phyloP scores from a whole-genome alignment of 2,113 vertebrate species.

The Vicugna pacos region DNA sequence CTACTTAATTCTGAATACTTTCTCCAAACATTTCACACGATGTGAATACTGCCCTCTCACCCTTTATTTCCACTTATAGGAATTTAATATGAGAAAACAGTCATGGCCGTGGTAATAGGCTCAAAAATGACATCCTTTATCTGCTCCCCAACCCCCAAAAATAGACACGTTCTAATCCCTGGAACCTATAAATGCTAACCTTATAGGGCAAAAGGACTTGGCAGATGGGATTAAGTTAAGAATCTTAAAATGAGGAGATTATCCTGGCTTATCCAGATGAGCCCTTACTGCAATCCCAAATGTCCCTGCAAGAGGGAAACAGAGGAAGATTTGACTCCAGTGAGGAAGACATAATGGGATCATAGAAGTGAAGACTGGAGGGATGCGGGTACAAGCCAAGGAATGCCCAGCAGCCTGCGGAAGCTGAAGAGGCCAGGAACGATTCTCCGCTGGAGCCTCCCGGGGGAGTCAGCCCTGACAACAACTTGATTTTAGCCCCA shows the following conservation, averaged over 20 bases:
- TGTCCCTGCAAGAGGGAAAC: neutral
- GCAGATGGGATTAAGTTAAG: neutral
- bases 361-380: neutral
- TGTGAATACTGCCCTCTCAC: accelerated
- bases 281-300: neutral
- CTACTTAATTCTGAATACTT: neutral
- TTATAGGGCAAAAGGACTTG: neutral
- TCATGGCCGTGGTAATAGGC: neutral
- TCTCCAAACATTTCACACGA: accelerated
- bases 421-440: neutral
- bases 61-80: neutral
- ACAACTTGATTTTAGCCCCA: neutral
- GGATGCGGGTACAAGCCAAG: neutral
- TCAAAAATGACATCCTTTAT: neutral
- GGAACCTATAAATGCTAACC: neutral
- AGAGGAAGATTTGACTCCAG: neutral
- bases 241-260: neutral
- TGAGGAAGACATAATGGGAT: neutral
- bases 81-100: neutral
- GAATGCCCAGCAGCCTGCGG: accelerated
- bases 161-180: neutral
- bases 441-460: neutral
- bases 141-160: neutral
- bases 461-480: neutral
- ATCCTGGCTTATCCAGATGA: neutral